Conservation (phyloP, 2,113 vertebrate species). For the Triplophysa tibetana region DNA sequence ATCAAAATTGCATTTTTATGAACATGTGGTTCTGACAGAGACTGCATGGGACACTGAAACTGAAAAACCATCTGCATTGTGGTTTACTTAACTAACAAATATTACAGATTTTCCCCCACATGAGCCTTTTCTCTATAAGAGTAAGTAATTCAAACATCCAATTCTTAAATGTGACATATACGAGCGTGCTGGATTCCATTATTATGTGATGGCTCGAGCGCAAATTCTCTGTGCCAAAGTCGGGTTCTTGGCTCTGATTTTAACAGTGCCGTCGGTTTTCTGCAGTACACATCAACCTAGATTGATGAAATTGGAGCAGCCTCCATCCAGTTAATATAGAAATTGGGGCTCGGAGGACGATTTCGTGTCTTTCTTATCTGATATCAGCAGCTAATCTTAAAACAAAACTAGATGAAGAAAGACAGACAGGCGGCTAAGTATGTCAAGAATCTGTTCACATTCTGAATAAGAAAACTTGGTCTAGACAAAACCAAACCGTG, state of each 20-base stretch:
- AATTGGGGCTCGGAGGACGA: conserved; percentile 45
- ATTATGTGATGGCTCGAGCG: conserved; percentile 37
- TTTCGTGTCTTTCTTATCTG: conserved; percentile 25
- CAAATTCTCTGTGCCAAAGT: conserved; percentile 44
- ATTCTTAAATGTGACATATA: background rate
- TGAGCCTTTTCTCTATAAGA: background rate
- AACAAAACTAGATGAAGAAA: conserved; percentile 17
- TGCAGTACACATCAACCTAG: conserved; percentile 63
- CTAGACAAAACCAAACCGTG: background rate
- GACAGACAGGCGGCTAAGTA: conserved; percentile 11
- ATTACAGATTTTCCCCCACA: too few relatives aligned
- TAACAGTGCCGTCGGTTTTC: conserved; percentile 53
- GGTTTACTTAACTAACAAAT: too few relatives aligned
- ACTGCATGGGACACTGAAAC: too few relatives aligned
- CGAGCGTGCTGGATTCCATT: background rate
- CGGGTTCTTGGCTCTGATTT: conserved; percentile 48
- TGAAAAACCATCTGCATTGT: too few relatives aligned
- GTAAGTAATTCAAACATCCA: background rate
- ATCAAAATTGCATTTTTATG: conserved; percentile 20
- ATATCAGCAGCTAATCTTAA: conserved; percentile 38
- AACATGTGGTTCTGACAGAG: background rate
- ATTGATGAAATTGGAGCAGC: conserved; percentile 60
- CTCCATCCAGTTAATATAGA: conserved; percentile 51
- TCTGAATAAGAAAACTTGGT: too few relatives aligned
- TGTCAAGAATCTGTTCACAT: conserved; percentile 16